Conservation (phyloP, 2,113 vertebrate species). For the Corythaixoides concolor region DNA sequence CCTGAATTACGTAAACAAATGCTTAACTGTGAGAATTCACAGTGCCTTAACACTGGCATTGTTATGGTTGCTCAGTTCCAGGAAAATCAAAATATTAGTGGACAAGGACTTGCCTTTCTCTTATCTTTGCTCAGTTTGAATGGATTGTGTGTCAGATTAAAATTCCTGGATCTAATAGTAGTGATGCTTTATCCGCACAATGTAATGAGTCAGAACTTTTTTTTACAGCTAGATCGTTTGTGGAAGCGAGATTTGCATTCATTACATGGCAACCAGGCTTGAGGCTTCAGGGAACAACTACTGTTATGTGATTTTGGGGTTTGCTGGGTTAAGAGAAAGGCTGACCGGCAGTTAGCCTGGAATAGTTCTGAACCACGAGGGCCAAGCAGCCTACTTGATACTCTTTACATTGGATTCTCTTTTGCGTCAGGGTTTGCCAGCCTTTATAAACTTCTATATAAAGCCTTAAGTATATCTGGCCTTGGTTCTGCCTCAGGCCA, state of each 20-base stretch:
- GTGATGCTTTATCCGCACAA: background rate
- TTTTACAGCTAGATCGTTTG: background rate
- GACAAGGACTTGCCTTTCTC: background rate
- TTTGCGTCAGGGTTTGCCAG: background rate
- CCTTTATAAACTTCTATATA: background rate
- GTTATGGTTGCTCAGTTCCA: background rate
- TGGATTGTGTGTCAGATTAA: background rate
- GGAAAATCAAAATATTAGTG: background rate
- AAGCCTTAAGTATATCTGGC: background rate
- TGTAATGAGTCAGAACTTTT: fast-evolving
- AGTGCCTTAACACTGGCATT: background rate
- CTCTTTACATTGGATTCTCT: background rate
- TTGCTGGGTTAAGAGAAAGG: background rate
- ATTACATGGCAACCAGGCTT: background rate
- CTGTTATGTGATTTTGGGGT: background rate
- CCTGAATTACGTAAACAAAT: background rate
- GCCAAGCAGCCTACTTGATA: background rate
- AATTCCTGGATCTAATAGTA: background rate
- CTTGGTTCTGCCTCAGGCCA: background rate
- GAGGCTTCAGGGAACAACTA: background rate
- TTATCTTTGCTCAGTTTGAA: background rate
- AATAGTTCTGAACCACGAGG: background rate
- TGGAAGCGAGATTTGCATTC: background rate
- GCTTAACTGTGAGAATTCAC: background rate
- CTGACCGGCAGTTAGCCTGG: background rate